Evolutionary conservation across 2,888 invertebrate genomes (phyloP), one percentile per base, ranked within the genome.

Genomic region (Melanotus villosus): DNA sequence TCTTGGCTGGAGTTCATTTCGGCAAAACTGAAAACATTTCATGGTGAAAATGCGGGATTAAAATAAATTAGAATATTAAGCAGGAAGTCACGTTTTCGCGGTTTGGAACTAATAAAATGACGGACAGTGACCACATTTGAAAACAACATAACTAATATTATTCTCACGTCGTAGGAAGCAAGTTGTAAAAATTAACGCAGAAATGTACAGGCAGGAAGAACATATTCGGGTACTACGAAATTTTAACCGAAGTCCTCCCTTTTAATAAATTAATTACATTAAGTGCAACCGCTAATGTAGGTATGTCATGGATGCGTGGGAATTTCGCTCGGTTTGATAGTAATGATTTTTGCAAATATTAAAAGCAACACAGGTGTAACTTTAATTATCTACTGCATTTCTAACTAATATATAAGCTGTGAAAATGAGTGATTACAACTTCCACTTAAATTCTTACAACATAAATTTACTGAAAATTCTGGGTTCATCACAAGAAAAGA

Each of bases 1-100:
- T 84, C 84, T 78, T 84, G 82, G 75, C 79, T 81, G 75, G 82
- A 80, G 79, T 81, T 83, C 83, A 82, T 83, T 82, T 83, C 83
- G 75, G 82, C 82, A 76, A 82, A 80, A 80, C 83, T 83, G 82
- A 78, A 81, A 83, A 78, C 68, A 74, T 71, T 70, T 67, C 52
- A 68, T 23, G 58, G 34, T 58, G 56, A 68, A 50, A 58, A 34
- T 67, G 32, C 45, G 69, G 57, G 54, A 50, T n/a, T n/a, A n/a
- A n/a, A n/a, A n/a, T 69, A 62, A 45, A 19, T 19, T 26, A 59
- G 32, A 38, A 56, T 54, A 59, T 21, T 45, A 38, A 47, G 45
- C 60, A 58, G 68, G 70, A 71, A 65, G 66, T 71, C 66, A 67
- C 70, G 70, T 59, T 70, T n/a, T 56, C 56, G 56, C 52, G 60